Evolutionary conservation across 2,797 vertebrate species (phyloP), one percentile per base, ranked within the genome.

Genomic region (Sebastes nivosus): DNA sequence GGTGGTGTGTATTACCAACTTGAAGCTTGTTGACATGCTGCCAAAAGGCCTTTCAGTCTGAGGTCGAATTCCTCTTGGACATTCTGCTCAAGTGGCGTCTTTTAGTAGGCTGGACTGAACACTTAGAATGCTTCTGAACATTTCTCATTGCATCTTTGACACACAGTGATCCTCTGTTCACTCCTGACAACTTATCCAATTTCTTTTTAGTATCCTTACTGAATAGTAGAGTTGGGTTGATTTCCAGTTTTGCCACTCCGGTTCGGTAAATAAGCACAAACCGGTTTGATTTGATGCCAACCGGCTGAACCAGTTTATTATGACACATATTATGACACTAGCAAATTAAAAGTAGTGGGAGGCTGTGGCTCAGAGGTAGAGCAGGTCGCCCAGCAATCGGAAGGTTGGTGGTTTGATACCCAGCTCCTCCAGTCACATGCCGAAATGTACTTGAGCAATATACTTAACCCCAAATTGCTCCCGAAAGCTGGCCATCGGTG

Each of bases 11-110:
- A 71, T 68, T 72, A 60, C 7, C 29, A 63, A 29, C 57, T 70
- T 4, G 25, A 46, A 72, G 22, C 29, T 67, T 70, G 46, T 32
- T 88, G 75, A 79, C 59, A 85, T 75, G 67, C 59, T 81, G 66
- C 67, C n/a, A 67, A 64, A 65, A 77, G 46, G 58, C 50, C 61
- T 79, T 65, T 67, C 63, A 69, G 54, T 32, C n/a, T 34, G 63
- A 59, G 57, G 79, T 71, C 22, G 57, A 61, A 11, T 32, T 70
- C 30, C 25, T 83, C 32, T 67, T 12, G 32, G n/a, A 72, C 52
- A 66, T 63, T 75, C 38, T 68, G 42, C 38, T 34, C 38, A 34
- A 29, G 46, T 61, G 29, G n/a, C 24, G 50, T 71, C 18, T 58
- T 34, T 29, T 65, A 25, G 12, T 32, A 71, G 25, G 46, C 54